Base-by-base conservation (phyloP, 2,888 invertebrate species). In the Eupithecia insigniata region DNA sequence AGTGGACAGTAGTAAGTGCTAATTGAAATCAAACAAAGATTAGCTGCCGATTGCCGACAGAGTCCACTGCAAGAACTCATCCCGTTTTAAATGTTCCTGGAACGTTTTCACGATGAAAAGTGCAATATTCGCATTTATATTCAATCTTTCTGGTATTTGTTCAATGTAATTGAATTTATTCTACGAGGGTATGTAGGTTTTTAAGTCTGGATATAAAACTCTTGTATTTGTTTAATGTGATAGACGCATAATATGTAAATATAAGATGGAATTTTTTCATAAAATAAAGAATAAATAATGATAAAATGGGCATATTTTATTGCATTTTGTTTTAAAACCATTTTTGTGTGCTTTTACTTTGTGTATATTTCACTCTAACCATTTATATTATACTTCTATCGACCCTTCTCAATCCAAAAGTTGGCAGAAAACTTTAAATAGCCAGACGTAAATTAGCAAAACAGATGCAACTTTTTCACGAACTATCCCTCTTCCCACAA, bases 21-120 rank as follows among this genome's bases (percentile, higher is more conserved):
- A 91, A 92, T 92, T 93, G 87, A 92, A 92, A 89, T 91, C 91
- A 92, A 92, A 92, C 89, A 92, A 86, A 91, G 90, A 91, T 92
- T 89, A 91, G 84, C 83, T 84, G 78, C 73, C 85, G 87, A 89
- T 90, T 87, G 89, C 83, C 80, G 80, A 76, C 88, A 87, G 82
- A 80, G 4, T 79, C 77, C 80, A 79, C 72, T 75, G 81, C 80
- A 82, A 83, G 85, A 86, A 85, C 83, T 83, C 80, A 83, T 83
- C 84, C 77, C 82, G 81, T 84, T 87, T 83, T 81, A 84, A 83
- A 84, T 85, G 78, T 79, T 74, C 61, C 36, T 51, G 16, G 70
- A 66, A 30, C 12, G 18, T 26, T 14, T 64, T 64, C 18, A 16
- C 60, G 30, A 60, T 64, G 10, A 39, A 64, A 46, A 60, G 36